Conservation (phyloP, 2,113 vertebrate genomes). For the Rhegmatorhina hoffmannsi region DNA sequence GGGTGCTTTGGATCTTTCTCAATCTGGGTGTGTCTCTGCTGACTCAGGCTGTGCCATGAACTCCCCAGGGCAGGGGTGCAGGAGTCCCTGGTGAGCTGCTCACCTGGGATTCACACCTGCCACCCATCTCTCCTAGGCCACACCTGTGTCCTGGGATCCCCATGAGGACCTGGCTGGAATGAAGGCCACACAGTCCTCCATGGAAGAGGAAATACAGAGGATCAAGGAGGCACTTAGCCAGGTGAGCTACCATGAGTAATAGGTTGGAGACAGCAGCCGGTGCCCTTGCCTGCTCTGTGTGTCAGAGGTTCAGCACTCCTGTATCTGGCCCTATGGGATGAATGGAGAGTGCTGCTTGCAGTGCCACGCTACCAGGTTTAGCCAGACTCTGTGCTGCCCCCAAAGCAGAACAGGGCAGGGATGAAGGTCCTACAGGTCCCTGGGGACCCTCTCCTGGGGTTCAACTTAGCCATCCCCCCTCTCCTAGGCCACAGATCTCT, state of each 20-base stretch:
- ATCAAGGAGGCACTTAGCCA: neutral
- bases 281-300: neutral
- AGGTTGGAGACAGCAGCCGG: neutral
- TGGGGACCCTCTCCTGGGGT: neutral
- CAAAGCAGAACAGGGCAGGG: neutral
- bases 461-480: neutral
- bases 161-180: neutral
- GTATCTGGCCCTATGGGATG: fast-evolving
- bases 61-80: no score
- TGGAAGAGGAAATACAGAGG: neutral
- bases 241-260: neutral
- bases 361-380: neutral
- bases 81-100: neutral
- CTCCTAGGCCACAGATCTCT: neutral
- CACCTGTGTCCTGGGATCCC: neutral
- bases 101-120: fast-evolving
- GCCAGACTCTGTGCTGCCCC: neutral
- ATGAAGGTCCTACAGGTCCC: neutral
- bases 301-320: neutral
- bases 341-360: neutral
- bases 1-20: no score
- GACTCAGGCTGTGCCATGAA: neutral
- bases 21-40: neutral
- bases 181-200: neutral
- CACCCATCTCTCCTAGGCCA: neutral